Base-by-base conservation (phyloP, 2,113 vertebrate species). In the Petromus typicus region DNA sequence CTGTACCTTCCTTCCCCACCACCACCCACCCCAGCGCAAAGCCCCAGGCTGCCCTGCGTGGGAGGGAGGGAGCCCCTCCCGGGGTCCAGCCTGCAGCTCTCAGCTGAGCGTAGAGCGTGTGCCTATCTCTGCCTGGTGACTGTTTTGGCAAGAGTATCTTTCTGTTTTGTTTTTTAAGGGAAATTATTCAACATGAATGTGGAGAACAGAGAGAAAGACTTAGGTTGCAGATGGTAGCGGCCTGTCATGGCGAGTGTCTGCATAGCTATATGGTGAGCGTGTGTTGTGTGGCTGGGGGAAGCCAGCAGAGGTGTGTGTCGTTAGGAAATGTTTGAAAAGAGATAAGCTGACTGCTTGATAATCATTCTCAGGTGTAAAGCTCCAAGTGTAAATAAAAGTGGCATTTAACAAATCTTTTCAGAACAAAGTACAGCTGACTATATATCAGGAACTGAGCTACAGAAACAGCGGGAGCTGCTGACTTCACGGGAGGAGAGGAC, bases 281-380 rank as follows among this genome's bases (percentile, higher is more conserved):
- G 90, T 96, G 94, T 94, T 83, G 96, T 94, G 93, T 82, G 96
- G 96, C 95, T 96, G 94, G 89, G 92, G 93, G 93, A 98, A 93
- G 92, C 27, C 89, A 97, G 98, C 97, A 97, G 88, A 94, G 92
- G 97, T 96, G 88, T 97, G 40, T 98, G 98, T 98, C 92, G 97
- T 98, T 98, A 97, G 98, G 97, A 96, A 97, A 96, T 98, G 97
- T 98, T 98, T 98, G 98, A 98, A 98, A 98, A 98, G 98, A 98
- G 96, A 97, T 96, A 98, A 98, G 96, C 90, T 95, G 97, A 98
- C 98, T 98, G 98, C 98, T 98, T 98, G 98, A 98, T 98, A 98
- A 98, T 98, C 98, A 97, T 96, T 97, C 98, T 99, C 98, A 98
- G 98, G 98, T 98, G 98, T 98, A 98, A 98, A 98, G 97, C 96